phyloP scores from a whole-genome alignment of 2,888 invertebrate genomes.

The Cinara cedri region DNA sequence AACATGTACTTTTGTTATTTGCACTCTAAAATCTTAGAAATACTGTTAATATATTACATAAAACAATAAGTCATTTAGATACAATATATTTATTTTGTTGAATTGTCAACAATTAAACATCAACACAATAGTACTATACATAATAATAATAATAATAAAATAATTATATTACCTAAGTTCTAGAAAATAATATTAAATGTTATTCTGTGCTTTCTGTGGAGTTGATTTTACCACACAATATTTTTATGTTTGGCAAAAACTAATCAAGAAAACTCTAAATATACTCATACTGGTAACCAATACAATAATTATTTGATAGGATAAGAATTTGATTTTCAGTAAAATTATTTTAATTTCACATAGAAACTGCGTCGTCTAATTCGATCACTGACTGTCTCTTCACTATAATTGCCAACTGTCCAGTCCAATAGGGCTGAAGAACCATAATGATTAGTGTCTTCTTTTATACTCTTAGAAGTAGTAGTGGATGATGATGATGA shows the following conservation, averaged over 20 bases:
- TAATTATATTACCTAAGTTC: conserved; percentile 21
- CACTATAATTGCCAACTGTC: conserved; percentile 48
- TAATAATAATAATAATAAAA: conserved; percentile 19
- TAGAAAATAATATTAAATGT: conserved; percentile 24
- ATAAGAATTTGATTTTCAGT: conserved; percentile 1
- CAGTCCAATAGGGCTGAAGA: conserved; percentile 50
- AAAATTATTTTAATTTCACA: conserved; percentile 45
- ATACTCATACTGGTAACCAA: conserved; percentile 36
- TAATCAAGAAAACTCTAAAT: not conserved
- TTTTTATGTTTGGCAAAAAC: conserved; percentile 12
- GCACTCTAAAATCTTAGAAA: conserved; percentile 26
- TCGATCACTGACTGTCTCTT: conserved; percentile 81
- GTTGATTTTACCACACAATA: not conserved
- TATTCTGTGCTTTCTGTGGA: conserved; percentile 18
- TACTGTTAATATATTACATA: conserved; percentile 22
- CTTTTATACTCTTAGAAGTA: conserved; percentile 27
- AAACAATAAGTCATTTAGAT: conserved; percentile 13
- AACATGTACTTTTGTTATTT: conserved; percentile 9
- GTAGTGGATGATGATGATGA: conserved; percentile 21
- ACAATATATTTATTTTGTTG: conserved; percentile 39
- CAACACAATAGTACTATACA: conserved; percentile 14
- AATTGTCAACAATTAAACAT: conserved; percentile 21
- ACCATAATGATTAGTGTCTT: conserved; percentile 23
- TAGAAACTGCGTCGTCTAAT: conserved; percentile 89
- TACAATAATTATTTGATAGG: conserved; percentile 8